These are phyloP conservation scores for Drosophila orena DNA, from an alignment of 1,140 invertebrate genomes.

Conservation along the genomic window DNA sequence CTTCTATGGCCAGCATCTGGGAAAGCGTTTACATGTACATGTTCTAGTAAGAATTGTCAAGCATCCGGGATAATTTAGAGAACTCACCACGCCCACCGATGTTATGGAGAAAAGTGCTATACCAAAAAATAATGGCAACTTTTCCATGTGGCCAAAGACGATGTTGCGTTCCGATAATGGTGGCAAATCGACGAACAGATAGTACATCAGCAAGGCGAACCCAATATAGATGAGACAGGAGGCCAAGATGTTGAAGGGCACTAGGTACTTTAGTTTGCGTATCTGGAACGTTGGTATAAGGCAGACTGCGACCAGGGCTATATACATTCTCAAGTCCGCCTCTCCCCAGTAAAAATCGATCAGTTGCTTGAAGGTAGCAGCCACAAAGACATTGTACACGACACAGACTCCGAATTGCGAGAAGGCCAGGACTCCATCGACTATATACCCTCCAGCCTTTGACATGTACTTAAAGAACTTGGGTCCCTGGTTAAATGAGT, in stretches of 20 bases:
- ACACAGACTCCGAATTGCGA: constrained; percentile 40
- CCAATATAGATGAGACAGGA: constrained; percentile 25
- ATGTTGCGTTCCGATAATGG: constrained; percentile 14
- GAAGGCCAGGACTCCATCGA: constrained; percentile 24
- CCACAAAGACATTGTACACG: constrained; percentile 52
- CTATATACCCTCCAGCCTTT: constrained; percentile 8
- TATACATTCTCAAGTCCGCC: constrained; percentile 15
- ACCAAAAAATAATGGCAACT: constrained; percentile 37
- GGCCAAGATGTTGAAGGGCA: constrained; percentile 40
- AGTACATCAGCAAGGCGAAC: constrained; percentile 31
- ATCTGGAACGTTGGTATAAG: constrained; percentile 32
- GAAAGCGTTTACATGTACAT: neutral
- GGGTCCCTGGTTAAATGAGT: constrained; percentile 37
- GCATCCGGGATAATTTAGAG: too few relatives aligned
- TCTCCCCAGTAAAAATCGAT: neutral
- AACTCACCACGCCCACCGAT: constrained; percentile 58
- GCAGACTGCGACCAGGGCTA: constrained; percentile 10
- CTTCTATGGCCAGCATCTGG: constrained; percentile 54
- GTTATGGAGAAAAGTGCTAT: constrained; percentile 42
- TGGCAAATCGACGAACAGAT: constrained; percentile 34
- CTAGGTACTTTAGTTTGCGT: constrained; percentile 44
- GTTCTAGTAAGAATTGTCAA: too few relatives aligned
- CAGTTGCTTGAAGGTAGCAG: constrained; percentile 30
- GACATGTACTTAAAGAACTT: constrained; percentile 14
- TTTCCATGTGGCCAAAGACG: neutral